Evolutionary conservation across 1,140 invertebrate species (phyloP).

Genomic region (Berghia stephanieae): DNA sequence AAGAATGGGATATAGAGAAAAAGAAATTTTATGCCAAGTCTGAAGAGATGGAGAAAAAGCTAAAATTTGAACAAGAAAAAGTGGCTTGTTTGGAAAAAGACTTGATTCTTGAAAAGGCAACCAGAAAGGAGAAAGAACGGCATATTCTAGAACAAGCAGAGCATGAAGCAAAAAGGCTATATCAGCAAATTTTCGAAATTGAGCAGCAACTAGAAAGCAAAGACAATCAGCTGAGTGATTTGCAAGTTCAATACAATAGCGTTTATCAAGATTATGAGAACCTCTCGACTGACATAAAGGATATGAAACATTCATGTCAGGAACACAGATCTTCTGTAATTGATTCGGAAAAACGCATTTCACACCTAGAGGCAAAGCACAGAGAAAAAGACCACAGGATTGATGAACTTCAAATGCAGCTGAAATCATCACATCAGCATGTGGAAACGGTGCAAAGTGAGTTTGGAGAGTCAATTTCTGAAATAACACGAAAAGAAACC

Average conservation of each 20-base stretch:
- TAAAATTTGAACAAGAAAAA: conserved; percentile 8
- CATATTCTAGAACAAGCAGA: conserved; percentile 5
- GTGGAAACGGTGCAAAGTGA: conserved; percentile 38
- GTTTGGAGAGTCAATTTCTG: conserved; percentile 37
- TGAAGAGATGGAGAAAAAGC: background rate
- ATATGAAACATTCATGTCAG: conserved; percentile 27
- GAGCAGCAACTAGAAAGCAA: conserved; percentile 28
- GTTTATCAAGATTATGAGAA: conserved; percentile 10
- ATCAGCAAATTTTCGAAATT: background rate
- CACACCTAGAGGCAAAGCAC: conserved; percentile 23
- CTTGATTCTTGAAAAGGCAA: too few species aligned
- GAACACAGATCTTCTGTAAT: conserved; percentile 21
- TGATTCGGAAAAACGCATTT: conserved; percentile 19
- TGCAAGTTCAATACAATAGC: background rate
- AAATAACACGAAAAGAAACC: conserved; percentile 36
- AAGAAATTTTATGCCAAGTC: too few species aligned
- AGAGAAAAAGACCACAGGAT: conserved; percentile 24
- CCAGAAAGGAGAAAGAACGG: background rate
- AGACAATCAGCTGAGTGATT: background rate
- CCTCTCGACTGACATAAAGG: conserved; percentile 22
- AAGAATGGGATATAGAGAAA: too few species aligned
- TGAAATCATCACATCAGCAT: conserved; percentile 36
- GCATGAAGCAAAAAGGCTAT: background rate
- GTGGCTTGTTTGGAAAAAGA: conserved; percentile 17
- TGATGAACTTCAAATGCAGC: conserved; percentile 30